Base-by-base conservation (phyloP, 2,888 invertebrate genomes). In the Nomada hirtipes region DNA sequence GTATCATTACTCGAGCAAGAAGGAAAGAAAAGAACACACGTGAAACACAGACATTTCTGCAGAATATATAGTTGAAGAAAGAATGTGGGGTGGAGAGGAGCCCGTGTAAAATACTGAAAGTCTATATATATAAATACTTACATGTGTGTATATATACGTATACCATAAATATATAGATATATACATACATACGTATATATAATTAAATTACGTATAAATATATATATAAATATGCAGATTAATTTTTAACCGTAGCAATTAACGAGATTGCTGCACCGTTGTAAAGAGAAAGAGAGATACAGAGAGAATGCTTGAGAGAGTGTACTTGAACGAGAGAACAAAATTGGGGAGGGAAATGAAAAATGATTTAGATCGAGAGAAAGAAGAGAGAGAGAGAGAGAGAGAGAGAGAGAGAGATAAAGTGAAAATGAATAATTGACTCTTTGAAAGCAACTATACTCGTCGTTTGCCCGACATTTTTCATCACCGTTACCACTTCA, bases 21-120 rank as follows among this genome's bases (percentile, higher is more conserved):
- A 47, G 47, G 15, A 47, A 47, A 47, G 47, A 47, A 15, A 47
- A 47, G 61, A 65, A 77, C 57, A 76, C 82, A 72, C 76, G 79
- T 36, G 4, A 36, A 36, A 36, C 61, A 83, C 73, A 69, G 23
- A 44, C 57, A 78, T 69, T 42, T 36, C 36, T 59, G 68, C 47
- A 44, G n/a, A 44, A 50, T 59, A 15, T 47, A 47, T 75, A 81
- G 68, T 64, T 64, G 42, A 68, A 79, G 71, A 71, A 85, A 83
- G 75, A 77, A 82, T 85, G 79, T 76, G 82, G 84, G 83, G 65
- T 10, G 20, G 23, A 23, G 20, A 82, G 81, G 80, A 85, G 77
- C 86, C 84, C 89, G 85, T 92, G 91, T 92, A 92, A 91, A 91
- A 92, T 92, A 92, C 85, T 89, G 91, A 91, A 92, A 91, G 88